A percentile compares a stretch with the other conserved stretches of the same genome.
Conservation (phyloP, 2,888 invertebrate species). For the Drosophila multiciliata region DNA sequence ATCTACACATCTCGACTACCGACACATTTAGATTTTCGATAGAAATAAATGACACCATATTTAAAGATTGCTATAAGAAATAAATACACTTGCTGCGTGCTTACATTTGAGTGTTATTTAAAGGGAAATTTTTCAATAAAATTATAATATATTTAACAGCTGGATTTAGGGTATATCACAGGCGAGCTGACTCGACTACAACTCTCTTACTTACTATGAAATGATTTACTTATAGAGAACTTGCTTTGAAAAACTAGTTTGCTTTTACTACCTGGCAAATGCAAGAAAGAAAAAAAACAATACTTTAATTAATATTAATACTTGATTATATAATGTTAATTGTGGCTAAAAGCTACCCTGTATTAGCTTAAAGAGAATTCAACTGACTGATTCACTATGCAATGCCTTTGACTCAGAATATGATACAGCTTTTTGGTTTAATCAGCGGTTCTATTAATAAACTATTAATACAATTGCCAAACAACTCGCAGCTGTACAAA, state of each 20-base stretch:
- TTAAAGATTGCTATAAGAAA: too few relatives aligned
- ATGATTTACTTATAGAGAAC: not conserved
- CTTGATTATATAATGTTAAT: constrained; percentile 2
- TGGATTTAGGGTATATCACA: too few relatives aligned
- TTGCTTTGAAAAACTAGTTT: constrained; percentile 24
- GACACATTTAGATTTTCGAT: too few relatives aligned
- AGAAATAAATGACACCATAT: too few relatives aligned
- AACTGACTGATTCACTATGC: constrained; percentile 38
- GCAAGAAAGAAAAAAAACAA: not conserved
- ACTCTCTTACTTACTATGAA: not conserved
- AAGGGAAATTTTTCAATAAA: too few relatives aligned
- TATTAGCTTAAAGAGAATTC: constrained; percentile 10
- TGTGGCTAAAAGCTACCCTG: constrained; percentile 9
- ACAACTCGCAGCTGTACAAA: constrained; percentile 9
- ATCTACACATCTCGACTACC: too few relatives aligned
- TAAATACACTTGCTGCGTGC: too few relatives aligned
- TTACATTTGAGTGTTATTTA: too few relatives aligned
- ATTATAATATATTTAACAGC: too few relatives aligned
- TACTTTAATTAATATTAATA: constrained; percentile 3
- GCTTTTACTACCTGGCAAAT: not conserved
- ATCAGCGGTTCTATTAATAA: constrained; percentile 71
- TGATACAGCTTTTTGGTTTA: constrained; percentile 39
- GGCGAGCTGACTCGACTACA: too few relatives aligned
- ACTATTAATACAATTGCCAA: constrained; percentile 53
- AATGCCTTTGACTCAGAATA: constrained; percentile 32